Evolutionary conservation across 2,113 vertebrate genomes (phyloP), one percentile per base, ranked within the genome.

Genomic region (Eurypyga helias): DNA sequence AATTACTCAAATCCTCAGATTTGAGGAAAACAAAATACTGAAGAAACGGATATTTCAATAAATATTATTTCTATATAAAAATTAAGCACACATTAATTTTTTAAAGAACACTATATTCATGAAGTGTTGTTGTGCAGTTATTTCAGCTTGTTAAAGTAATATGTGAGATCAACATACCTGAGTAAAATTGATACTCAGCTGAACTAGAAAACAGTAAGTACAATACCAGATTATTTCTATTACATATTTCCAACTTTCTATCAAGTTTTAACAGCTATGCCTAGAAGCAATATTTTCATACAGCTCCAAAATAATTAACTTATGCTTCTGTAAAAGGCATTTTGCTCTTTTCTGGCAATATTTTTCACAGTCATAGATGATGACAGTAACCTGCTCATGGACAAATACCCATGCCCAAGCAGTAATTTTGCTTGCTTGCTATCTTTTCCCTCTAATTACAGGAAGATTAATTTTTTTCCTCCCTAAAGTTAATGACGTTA

Each of bases 391-490:
- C 25, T 80, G 21, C 6, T 64, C 29, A 67, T 6, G 5, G 83
- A 31, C 3, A 54, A 86, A 91, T 57, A 73, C 23, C 33, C 11
- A 65, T 33, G 25, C 12, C 2, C 19, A 91, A 86, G 41, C 8
- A 54, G 28, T 64, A 67, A n/a, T 92, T 83, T 83, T 61, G 78
- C 73, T 93, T 73, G 25, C 77, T 75, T 87, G n/a, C 29, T 62
- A 57, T 36, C 82, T 89, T 54, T 79, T 23, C 31, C 69, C 15
- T 95, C 82, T 80, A 81, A 60, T 84, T 83, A 96, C 94, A 92
- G 41, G 49, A 58, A 84, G 62, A 77, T 48, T 61, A 71, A 6
- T 36, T 64, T 87, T 86, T 81, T 86, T 81, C 34, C 25, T 67
- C 13, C 29, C 72, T 87, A 73, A 85, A 83, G 13, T 67, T 49